Percentiles rank a stretch among this genome's conserved stretches.
Evolutionary conservation across 2,888 invertebrate species (phyloP).

Genomic region (Drosophila rellima): DNA sequence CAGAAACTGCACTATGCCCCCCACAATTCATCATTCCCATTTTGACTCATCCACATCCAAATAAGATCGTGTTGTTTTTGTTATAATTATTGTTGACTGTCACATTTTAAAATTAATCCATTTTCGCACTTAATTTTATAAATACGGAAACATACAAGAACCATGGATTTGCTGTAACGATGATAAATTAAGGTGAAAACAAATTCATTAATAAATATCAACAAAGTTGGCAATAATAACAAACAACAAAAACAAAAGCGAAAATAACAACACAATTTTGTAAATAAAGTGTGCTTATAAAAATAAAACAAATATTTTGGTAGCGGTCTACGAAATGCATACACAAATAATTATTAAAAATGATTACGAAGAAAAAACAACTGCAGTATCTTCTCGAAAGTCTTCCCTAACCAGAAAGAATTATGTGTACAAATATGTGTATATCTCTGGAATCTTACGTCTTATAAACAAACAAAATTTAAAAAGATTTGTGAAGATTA

Average conservation of each 20-base stretch:
- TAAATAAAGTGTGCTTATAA: conserved; percentile 50
- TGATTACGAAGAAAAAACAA: conserved; percentile 42
- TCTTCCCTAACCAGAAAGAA: conserved; percentile 17
- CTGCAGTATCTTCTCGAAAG: conserved; percentile 29
- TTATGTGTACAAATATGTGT: conserved; percentile 1
- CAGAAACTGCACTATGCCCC: conserved; percentile 39
- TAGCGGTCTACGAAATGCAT: conserved; percentile 27
- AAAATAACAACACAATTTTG: conserved; percentile 32
- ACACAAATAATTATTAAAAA: conserved; percentile 37
- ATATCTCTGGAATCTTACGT: background rate
- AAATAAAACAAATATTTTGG: conserved; percentile 66
- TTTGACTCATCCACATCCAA: conserved; percentile 39
- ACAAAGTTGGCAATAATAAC: conserved; percentile 28
- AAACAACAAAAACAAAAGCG: conserved; percentile 14
- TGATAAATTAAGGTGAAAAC: conserved; percentile 42
- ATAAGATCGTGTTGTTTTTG: conserved; percentile 23
- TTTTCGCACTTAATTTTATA: conserved; percentile 57
- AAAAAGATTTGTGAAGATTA: conserved; percentile 4
- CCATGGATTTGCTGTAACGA: conserved; percentile 24
- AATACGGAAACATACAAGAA: conserved; percentile 53
- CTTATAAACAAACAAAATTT: conserved; percentile 14
- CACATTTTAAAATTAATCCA: conserved; percentile 56
- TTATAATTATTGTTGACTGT: conserved; percentile 35
- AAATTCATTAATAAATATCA: conserved; percentile 54
- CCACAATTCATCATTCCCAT: conserved; percentile 29